phyloP scores from a whole-genome alignment of 1,140 invertebrate genomes.

The Conus ventricosus region DNA sequence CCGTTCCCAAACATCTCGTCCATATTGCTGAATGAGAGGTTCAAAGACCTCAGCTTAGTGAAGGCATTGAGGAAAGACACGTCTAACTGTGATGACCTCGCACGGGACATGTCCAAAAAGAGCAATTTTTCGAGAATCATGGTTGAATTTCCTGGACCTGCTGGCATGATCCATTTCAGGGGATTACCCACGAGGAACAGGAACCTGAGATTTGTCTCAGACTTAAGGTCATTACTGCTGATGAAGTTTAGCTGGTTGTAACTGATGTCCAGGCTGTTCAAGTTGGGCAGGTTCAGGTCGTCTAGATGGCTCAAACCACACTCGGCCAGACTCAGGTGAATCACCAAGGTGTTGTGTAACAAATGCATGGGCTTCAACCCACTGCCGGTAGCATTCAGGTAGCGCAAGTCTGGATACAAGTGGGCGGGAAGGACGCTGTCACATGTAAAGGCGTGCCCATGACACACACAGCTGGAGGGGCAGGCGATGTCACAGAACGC shows the following conservation, averaged over 20 bases:
- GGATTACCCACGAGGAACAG: not conserved
- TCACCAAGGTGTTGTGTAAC: not conserved
- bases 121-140: too few species aligned
- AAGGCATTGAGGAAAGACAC: too few species aligned
- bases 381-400: constrained; percentile 2
- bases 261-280: not conserved
- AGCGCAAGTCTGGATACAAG: not conserved
- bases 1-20: too few species aligned
- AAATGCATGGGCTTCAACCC: not conserved
- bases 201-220: not conserved
- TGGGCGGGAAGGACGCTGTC: not conserved
- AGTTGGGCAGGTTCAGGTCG: not conserved
- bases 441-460: not conserved
- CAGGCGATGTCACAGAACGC: not conserved
- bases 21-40: too few species aligned
- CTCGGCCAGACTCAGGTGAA: not conserved
- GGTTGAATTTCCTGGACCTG: too few species aligned
- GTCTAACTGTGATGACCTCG: too few species aligned
- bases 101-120: too few species aligned
- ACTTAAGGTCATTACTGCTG: not conserved
- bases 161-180: not conserved
- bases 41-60: too few species aligned
- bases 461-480: not conserved
- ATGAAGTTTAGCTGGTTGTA: not conserved
- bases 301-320: not conserved